Evolutionary conservation across 2,888 invertebrate genomes (phyloP), one percentile per base, ranked within the genome.

Genomic region (Limnephilus auricula): DNA sequence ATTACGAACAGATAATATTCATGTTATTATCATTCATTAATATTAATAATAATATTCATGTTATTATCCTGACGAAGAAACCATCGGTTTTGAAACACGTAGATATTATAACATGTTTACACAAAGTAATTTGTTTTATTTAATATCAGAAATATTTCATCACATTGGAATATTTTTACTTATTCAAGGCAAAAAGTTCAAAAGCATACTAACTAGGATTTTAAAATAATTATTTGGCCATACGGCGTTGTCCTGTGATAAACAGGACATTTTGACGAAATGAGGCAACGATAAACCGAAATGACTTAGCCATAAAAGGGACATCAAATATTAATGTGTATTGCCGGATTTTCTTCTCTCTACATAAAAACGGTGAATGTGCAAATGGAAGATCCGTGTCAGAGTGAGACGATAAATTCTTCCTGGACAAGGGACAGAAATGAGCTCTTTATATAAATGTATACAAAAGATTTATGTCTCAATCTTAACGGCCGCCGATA

Each of bases 301-400:
- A 78, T 78, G 87, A 88, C 87, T 31, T 78, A 32, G 87, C 78
- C 78, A 78, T 79, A 88, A 88, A 88, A 88, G 9, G 78, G 25
- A 78, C 87, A 84, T 90, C 25, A 90, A 90, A 90, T 90, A 90
- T 90, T 83, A 82, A 90, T 83, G 90, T 65, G 90, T 90, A 82
- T 90, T 82, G 90, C 83, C 65, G 25, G 90, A 88, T 34, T 65
- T 78, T 90, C 45, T 82, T 83, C 90, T 65, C 79, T 90, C 45
- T 82, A 90, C 90, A 90, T 90, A 90, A 90, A 90, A 83, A 32
- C 83, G 32, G 80, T 34, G 25, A 86, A 91, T 87, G 88, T 78
- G 89, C 82, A 92, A 92, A 92, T 92, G 92, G 92, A 92, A 92
- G 90, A 92, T 92, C 78, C 92, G 83, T 92, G 92, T 92, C 84